These are phyloP conservation scores for Caenorhabditis sp. DNA, from an alignment of 2,888 invertebrate genomes.

Conservation along the genomic window DNA sequence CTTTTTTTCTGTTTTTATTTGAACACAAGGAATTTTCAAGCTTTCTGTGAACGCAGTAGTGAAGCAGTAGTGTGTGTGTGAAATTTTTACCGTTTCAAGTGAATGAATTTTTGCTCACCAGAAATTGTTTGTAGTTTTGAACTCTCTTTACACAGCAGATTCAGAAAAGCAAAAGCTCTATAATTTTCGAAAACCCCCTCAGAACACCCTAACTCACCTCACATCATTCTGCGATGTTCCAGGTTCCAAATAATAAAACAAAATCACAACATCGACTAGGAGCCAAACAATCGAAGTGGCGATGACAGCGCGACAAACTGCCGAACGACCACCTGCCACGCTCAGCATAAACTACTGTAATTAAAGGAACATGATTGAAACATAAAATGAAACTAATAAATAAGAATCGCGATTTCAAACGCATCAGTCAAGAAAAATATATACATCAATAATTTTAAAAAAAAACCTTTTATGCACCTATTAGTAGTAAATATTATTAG, in stretches of 20 bases:
- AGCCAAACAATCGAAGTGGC: constrained; percentile 70
- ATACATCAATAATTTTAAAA: neutral
- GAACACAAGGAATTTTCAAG: too few relatives aligned
- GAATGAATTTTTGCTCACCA: too few relatives aligned
- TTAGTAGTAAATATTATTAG: neutral
- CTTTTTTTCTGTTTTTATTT: neutral
- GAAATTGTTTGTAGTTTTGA: too few relatives aligned
- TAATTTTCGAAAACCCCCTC: neutral
- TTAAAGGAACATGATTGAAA: constrained; percentile 1
- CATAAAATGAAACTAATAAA: neutral
- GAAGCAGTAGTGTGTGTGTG: too few relatives aligned
- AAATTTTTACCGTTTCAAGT: too few relatives aligned
- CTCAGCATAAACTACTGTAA: constrained; percentile 18
- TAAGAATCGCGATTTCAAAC: neutral
- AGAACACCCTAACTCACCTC: constrained; percentile 14
- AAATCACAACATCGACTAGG: constrained; percentile 64
- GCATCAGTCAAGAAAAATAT: neutral
- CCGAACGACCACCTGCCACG: constrained; percentile 52
- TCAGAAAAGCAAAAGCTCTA: neutral
- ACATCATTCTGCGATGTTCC: constrained; percentile 27
- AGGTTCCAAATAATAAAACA: constrained; percentile 68
- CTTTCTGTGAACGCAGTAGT: too few relatives aligned
- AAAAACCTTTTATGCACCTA: constrained; percentile 3
- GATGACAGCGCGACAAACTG: constrained; percentile 69
- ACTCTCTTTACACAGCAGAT: too few relatives aligned